phyloP scores from a whole-genome alignment of 2,113 vertebrate genomes.

The Tupaia chinensis region DNA sequence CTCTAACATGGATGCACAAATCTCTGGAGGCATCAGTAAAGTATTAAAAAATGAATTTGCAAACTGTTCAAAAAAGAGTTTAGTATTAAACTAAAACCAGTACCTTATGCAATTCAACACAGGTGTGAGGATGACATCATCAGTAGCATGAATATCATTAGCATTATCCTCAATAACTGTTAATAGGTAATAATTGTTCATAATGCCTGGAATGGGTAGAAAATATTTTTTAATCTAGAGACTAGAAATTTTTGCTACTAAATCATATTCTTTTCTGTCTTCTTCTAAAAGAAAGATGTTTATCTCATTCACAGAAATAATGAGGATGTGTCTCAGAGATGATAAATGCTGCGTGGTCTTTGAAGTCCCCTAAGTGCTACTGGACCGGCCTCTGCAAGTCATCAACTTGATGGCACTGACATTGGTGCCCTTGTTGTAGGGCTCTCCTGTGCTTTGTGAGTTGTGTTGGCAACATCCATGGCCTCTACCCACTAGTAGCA shows the following conservation, averaged over 20 bases:
- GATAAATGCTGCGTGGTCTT: neutral
- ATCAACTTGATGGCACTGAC: fast-evolving
- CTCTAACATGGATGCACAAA: neutral
- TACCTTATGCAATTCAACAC: neutral
- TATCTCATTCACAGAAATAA: neutral
- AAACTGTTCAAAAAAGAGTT: neutral
- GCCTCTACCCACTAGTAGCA: neutral
- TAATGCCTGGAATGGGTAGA: too few relatives aligned
- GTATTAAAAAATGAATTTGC: neutral
- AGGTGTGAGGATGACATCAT: neutral
- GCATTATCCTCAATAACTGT: neutral
- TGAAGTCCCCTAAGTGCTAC: fast-evolving
- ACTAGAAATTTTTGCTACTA: neutral
- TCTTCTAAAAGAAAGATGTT: neutral
- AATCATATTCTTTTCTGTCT: neutral
- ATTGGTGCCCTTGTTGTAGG: neutral
- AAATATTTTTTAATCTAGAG: neutral
- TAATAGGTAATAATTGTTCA: neutral
- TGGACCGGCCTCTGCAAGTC: neutral
- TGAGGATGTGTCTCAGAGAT: neutral
- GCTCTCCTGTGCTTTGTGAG: fast-evolving
- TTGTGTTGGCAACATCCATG: neutral
- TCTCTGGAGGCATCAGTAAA: neutral
- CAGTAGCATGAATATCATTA: fast-evolving
- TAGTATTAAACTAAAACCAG: neutral